Evolutionary conservation across 2,113 vertebrate genomes (phyloP).

Genomic region (Neodon shergylaensis): DNA sequence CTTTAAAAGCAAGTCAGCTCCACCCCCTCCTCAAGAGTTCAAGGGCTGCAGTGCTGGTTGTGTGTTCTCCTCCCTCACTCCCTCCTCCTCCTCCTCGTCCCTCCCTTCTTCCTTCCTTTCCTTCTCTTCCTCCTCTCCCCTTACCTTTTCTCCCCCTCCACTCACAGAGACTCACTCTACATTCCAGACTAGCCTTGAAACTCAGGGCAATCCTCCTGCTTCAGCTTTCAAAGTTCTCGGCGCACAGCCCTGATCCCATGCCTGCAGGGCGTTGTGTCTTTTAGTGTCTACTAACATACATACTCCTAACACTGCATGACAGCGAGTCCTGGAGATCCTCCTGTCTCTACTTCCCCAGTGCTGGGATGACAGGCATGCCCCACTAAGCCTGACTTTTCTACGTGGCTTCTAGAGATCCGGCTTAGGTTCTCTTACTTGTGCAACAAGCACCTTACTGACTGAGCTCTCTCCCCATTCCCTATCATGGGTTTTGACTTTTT

Average conservation of each 20-base stretch:
- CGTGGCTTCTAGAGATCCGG: neutral
- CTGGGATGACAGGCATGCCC: neutral
- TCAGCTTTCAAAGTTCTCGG: neutral
- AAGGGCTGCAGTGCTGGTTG: accelerated
- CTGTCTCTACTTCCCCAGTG: neutral
- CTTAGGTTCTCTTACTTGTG: neutral
- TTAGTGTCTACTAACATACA: neutral
- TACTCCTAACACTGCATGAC: neutral
- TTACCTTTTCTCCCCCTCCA: too few relatives aligned
- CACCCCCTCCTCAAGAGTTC: neutral
- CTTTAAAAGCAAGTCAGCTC: neutral
- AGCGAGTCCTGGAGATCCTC: neutral
- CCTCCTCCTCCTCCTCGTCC: neutral
- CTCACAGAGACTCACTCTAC: neutral
- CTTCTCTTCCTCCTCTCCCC: too few relatives aligned
- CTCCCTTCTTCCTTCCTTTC: too few relatives aligned
- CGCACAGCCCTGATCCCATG: neutral
- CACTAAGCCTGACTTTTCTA: neutral
- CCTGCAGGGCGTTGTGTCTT: neutral
- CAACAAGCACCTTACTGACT: neutral
- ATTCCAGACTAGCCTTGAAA: neutral
- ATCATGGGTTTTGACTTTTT: neutral
- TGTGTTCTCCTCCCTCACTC: neutral
- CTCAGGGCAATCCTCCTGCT: neutral
- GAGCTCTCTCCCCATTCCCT: neutral